phyloP scores from a whole-genome alignment of 2,113 vertebrate species.

The Tor tambroides region DNA sequence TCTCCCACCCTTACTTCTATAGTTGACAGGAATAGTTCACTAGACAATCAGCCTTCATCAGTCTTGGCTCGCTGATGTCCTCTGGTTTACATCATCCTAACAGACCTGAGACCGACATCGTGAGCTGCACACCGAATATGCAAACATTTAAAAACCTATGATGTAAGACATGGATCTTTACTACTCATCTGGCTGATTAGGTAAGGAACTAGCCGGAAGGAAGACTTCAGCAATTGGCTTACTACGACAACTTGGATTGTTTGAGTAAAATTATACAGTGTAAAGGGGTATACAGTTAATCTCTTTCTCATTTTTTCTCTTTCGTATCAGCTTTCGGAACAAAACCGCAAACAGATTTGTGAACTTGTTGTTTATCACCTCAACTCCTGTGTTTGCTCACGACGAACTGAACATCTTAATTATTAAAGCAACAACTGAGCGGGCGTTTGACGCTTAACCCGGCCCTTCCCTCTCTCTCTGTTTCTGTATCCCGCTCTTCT shows the following conservation, averaged over 20 bases:
- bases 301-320: constrained; percentile 3
- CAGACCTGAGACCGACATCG: background rate
- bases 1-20: no score
- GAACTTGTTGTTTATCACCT: background rate
- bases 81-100: constrained; percentile 39
- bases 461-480: background rate
- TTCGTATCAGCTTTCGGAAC: background rate
- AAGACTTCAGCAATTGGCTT: background rate
- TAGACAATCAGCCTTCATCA: constrained; percentile 20
- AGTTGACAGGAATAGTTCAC: background rate
- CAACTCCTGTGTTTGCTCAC: constrained; percentile 18
- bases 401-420: constrained; percentile 67
- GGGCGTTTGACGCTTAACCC: constrained; percentile 34
- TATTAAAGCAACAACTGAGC: constrained; percentile 66
- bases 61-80: constrained; percentile 10
- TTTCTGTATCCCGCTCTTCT: background rate
- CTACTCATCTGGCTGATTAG: constrained; percentile 14
- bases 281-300: background rate
- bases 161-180: constrained; percentile 15
- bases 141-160: constrained; percentile 2
- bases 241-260: background rate
- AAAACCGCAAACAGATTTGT: background rate
- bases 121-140: background rate
- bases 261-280: constrained; percentile 1
- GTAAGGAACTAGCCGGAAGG: background rate